Evolutionary conservation across 1,140 invertebrate genomes (phyloP).

Genomic region (Sitobion miscanthi): DNA sequence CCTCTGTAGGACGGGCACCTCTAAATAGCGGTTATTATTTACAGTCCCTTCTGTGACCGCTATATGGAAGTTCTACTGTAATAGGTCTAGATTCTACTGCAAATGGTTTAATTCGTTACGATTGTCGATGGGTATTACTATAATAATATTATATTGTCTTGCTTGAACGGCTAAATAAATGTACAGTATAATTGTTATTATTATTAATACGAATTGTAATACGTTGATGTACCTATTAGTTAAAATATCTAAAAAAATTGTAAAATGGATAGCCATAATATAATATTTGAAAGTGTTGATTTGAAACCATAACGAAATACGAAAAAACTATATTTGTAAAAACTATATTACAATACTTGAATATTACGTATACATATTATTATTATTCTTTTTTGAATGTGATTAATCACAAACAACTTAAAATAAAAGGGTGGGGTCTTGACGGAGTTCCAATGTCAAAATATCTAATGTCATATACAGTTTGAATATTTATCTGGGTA

Average conservation of each 20-base stretch:
- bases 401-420: background rate
- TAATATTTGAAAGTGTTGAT: too few species aligned
- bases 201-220: background rate
- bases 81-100: too few species aligned
- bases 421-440: background rate
- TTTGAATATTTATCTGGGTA: background rate
- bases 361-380: background rate
- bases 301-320: too few species aligned
- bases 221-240: background rate
- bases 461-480: background rate
- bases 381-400: background rate
- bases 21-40: too few species aligned
- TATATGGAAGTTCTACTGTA: too few species aligned
- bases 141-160: too few species aligned
- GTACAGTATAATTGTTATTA: background rate
- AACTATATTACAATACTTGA: background rate
- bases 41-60: too few species aligned
- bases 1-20: too few species aligned
- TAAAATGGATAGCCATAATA: too few species aligned
- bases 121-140: too few species aligned
- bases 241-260: background rate
- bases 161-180: too few species aligned
- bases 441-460: background rate
- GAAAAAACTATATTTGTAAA: background rate
- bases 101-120: too few species aligned